A percentile compares a stretch with the other conserved stretches of the same genome.
Evolutionary conservation across 1,140 invertebrate genomes (phyloP).

Genomic region (Drosophila ercepeae): DNA sequence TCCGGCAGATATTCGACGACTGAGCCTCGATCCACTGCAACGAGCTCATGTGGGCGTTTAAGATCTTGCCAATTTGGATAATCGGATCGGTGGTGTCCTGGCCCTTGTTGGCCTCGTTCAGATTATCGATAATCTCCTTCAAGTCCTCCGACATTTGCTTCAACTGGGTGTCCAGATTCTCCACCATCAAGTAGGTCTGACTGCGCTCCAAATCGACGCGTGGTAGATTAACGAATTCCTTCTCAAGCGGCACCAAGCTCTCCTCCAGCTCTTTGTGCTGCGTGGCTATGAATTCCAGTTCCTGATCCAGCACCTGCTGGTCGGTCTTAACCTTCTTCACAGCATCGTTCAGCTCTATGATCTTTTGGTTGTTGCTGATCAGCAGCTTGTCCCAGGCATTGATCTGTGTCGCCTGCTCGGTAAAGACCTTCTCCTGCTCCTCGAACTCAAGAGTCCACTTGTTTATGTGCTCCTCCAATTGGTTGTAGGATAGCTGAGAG

Average conservation of each 20-base stretch:
- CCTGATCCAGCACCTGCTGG: slow-evolving; percentile 95
- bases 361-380: slow-evolving; percentile 96
- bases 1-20: slow-evolving; percentile 89
- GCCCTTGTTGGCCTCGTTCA: slow-evolving; percentile 94
- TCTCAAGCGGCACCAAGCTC: slow-evolving; percentile 92
- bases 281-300: slow-evolving; percentile 96
- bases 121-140: slow-evolving; percentile 96
- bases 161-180: slow-evolving; percentile 95
- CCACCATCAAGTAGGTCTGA: slow-evolving; percentile 93
- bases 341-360: slow-evolving; percentile 92
- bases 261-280: slow-evolving; percentile 97
- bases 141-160: slow-evolving; percentile 97
- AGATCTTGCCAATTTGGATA: slow-evolving; percentile 95
- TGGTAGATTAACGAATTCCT: slow-evolving; percentile 89
- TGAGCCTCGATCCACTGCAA: slow-evolving; percentile 96
- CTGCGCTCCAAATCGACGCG: slow-evolving; percentile 93
- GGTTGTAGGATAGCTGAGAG: slow-evolving; percentile 89
- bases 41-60: slow-evolving; percentile 98
- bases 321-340: slow-evolving; percentile 94
- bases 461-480: slow-evolving; percentile 96
- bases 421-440: slow-evolving; percentile 96
- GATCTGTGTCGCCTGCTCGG: slow-evolving; percentile 96
- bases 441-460: slow-evolving; percentile 97
- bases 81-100: slow-evolving; percentile 95
- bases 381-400: slow-evolving; percentile 97